These are phyloP conservation scores for Mythimna pallens DNA, from an alignment of 2,888 invertebrate species.

Conservation along the genomic window DNA sequence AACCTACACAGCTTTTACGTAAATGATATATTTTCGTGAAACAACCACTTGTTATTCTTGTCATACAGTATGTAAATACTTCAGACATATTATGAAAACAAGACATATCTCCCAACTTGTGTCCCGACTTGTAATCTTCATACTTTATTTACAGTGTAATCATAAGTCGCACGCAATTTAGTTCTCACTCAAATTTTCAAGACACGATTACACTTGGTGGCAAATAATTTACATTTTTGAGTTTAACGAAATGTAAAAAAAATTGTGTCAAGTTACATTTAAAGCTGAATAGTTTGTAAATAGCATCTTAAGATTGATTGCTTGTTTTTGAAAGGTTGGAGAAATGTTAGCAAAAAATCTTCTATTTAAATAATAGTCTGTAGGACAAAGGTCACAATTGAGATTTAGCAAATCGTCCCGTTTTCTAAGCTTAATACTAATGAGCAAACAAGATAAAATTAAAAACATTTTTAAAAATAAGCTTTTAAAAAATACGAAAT, in stretches of 20 bases:
- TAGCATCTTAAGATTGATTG: not conserved
- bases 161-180: constrained; percentile 18
- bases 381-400: not conserved
- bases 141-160: constrained; percentile 36
- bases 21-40: not conserved
- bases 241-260: constrained; percentile 10
- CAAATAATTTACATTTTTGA: constrained; percentile 19
- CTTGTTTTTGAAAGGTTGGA: not conserved
- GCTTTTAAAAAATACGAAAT: too few species aligned
- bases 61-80: not conserved
- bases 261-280: constrained; percentile 7
- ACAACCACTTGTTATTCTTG: not conserved
- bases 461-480: too few species aligned
- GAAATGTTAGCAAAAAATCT: not conserved
- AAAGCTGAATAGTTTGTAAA: not conserved
- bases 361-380: not conserved
- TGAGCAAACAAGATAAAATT: not conserved
- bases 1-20: too few species aligned
- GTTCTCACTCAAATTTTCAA: constrained; percentile 23
- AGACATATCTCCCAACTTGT: constrained; percentile 8
- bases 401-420: not conserved
- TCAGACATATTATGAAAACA: constrained; percentile 10
- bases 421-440: not conserved
- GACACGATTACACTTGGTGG: constrained; percentile 3
- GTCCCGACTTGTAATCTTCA: constrained; percentile 17